Evolutionary conservation across 2,888 invertebrate species (phyloP), one percentile per base, ranked within the genome.

Genomic region (Sphaerophoria taeniata): DNA sequence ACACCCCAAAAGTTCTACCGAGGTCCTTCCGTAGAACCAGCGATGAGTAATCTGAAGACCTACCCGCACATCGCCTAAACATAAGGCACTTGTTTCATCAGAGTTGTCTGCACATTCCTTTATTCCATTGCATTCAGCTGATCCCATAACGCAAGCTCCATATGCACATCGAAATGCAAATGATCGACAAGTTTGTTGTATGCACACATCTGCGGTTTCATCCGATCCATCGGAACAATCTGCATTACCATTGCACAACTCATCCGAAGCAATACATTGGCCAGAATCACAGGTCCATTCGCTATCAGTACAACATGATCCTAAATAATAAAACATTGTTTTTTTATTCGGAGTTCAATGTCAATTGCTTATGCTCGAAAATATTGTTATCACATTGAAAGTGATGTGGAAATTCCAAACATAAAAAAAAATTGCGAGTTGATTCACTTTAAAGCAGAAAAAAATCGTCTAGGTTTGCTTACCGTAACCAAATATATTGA

Each of bases 91-190:
- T 1, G 65, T 31, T 80, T 88, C 88, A 47, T 88, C 88, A 0
- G 89, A 90, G 4, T 87, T 87, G 70, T 90, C 90, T 0, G 71
- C 87, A 73, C 90, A 90, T 34, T 90, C 88, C 4, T 24, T 43
- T 0, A 47, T 31, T 2, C 87, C 83, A 83, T 89, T 87, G 45
- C 89, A 89, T 63, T 53, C 63, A 0, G 78, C 71, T 0, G 16
- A 53, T 0, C 87, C 87, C 3, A 65, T 34, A 24, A 90, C 88
- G 47, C 90, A 90, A 0, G 89, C 92, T 0, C 91, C 91, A 7
- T 91, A 92, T 3, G 88, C 88, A 75, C 91, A 91, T 16, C 88
- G 88, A 76, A 90, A 91, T 45, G 94, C 92, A 87, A 93, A 93
- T 0, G 89, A 83, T 0, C 93, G 93, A 88, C 95, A 95, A 83